A percentile compares a stretch with the other conserved stretches of the same genome.
phyloP scores from a whole-genome alignment of 2,797 vertebrate species.

The Lacerta bilineata region DNA sequence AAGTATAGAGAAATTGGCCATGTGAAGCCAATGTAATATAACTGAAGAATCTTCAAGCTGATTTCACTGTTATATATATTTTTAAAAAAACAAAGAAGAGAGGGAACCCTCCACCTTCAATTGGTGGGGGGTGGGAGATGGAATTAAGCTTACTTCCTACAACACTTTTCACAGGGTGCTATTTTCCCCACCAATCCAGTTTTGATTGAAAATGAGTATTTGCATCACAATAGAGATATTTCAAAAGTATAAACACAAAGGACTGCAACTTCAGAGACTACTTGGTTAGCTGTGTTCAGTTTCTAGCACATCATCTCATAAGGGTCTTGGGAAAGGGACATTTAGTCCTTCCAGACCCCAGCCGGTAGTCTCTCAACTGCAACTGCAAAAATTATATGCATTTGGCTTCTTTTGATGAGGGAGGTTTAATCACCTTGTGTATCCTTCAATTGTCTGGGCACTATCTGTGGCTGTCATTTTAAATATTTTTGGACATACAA shows the following conservation, averaged over 20 bases:
- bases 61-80: conserved; percentile 49
- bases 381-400: conserved; percentile 7
- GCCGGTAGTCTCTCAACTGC: conserved; percentile 43
- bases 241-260: conserved; percentile 81
- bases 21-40: conserved; percentile 30
- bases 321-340: conserved; percentile 44
- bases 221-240: conserved; percentile 84
- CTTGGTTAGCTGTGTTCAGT: conserved; percentile 62
- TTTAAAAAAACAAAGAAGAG: not conserved
- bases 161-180: conserved; percentile 64
- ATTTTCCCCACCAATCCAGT: conserved; percentile 40
- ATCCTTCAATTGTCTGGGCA: not conserved
- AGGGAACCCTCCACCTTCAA: conserved; percentile 26
- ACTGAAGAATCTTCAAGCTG: conserved; percentile 31
- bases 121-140: conserved; percentile 61
- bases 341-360: conserved; percentile 53
- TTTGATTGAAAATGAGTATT: conserved; percentile 79
- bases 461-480: not conserved
- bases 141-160: conserved; percentile 72
- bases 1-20: conserved; percentile 25
- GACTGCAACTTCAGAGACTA: conserved; percentile 75
- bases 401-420: conserved; percentile 34
- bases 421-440: not conserved
- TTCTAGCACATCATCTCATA: conserved; percentile 61
- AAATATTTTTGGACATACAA: not conserved